Percentiles rank a stretch among this genome's conserved stretches.
These are phyloP conservation scores for Sisyra terminalis DNA, from an alignment of 2,888 invertebrate genomes.

Conservation along the genomic window DNA sequence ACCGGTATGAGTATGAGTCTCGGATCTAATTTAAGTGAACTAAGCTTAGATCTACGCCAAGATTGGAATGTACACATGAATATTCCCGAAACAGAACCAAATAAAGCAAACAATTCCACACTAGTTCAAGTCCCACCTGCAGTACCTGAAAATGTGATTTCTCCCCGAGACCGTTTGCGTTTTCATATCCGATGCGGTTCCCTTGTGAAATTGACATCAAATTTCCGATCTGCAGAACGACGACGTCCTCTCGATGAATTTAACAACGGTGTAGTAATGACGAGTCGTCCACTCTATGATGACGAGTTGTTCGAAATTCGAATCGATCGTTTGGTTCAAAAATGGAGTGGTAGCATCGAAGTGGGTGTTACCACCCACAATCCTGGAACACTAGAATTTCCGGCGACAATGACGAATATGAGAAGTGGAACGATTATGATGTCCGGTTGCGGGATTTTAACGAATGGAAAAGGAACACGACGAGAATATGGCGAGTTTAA, in stretches of 20 bases:
- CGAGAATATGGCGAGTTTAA: slow-evolving; percentile 88
- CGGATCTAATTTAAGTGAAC: slow-evolving; percentile 21
- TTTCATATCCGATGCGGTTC: slow-evolving; percentile 84
- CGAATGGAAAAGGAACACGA: slow-evolving; percentile 87
- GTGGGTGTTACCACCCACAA: slow-evolving; percentile 86
- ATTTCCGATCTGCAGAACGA: slow-evolving; percentile 72
- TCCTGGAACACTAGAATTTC: slow-evolving; percentile 76
- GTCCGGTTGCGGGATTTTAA: slow-evolving; percentile 93
- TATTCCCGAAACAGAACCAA: slow-evolving; percentile 1
- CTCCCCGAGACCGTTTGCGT: slow-evolving; percentile 41
- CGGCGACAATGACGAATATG: slow-evolving; percentile 96
- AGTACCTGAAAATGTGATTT: not conserved
- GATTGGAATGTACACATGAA: slow-evolving; percentile 25
- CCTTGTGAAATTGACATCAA: slow-evolving; percentile 68
- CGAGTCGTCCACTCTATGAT: slow-evolving; percentile 70
- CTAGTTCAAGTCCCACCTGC: not conserved
- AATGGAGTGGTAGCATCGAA: slow-evolving; percentile 91
- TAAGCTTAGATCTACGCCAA: slow-evolving; percentile 28
- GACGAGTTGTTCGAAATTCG: slow-evolving; percentile 90
- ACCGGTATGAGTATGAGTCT: slow-evolving; percentile 6
- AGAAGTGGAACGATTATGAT: slow-evolving; percentile 84
- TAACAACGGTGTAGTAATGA: slow-evolving; percentile 93
- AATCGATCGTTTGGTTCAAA: slow-evolving; percentile 82
- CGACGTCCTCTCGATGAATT: slow-evolving; percentile 83
- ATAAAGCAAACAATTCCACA: not conserved